A percentile compares a stretch with the other conserved stretches of the same genome.
Conservation (phyloP, 2,888 invertebrate genomes). For the Oxystoma pomonae region DNA sequence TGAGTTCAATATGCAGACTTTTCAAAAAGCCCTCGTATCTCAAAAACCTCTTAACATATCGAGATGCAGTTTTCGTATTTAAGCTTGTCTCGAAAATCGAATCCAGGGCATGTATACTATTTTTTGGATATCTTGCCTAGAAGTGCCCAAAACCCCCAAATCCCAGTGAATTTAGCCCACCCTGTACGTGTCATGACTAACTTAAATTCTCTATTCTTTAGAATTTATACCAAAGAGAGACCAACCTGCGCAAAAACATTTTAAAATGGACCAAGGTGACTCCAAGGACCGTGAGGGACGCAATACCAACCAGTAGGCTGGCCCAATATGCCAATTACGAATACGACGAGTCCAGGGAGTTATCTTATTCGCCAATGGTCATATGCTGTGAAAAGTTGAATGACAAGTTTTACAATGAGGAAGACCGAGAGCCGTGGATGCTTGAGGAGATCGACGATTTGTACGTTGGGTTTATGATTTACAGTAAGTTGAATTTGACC, state of each 20-base stretch:
- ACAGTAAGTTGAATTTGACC: constrained; percentile 23
- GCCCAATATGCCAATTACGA: constrained; percentile 51
- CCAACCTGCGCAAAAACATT: constrained; percentile 21
- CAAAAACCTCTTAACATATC: no score
- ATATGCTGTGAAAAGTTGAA: constrained; percentile 14
- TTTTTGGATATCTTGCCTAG: no score
- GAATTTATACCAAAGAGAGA: constrained; percentile 36
- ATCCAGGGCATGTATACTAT: no score
- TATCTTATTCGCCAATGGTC: constrained; percentile 20
- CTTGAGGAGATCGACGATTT: constrained; percentile 52
- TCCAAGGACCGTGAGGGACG: constrained; percentile 56
- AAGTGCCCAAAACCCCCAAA: no score
- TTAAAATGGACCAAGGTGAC: constrained; percentile 35
- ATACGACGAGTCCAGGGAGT: constrained; percentile 47
- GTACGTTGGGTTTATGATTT: constrained; percentile 36
- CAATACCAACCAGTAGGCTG: constrained; percentile 62
- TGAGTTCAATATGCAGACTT: no score
- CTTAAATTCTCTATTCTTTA: constrained; percentile 35
- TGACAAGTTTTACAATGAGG: constrained; percentile 19
- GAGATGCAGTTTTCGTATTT: no score
- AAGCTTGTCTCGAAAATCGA: no score
- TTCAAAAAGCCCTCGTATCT: no score
- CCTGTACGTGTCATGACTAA: no score
- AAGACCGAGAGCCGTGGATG: constrained; percentile 58
- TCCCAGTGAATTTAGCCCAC: no score